These are phyloP conservation scores for cattle (Bos taurus) DNA, from an alignment of 2,113 vertebrate species.

Conservation along the genomic window ARS-UCD2.0 NC_037345.1:22127501-22128000, in stretches of 20 bases:
- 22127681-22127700: not conserved
- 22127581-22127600: not conserved
- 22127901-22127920: not conserved
- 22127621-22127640: not conserved
- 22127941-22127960: not conserved
- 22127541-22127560: not conserved
- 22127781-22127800: not conserved
- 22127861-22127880: not conserved
- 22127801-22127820: not conserved
- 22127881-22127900: not conserved
- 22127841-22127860: not conserved
- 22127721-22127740: not conserved
- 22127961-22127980: not conserved
- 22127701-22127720: not conserved
- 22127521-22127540: not conserved
- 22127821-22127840: not conserved
- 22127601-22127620: not conserved
- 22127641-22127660: not conserved
- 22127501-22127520: not conserved
- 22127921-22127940: not conserved
- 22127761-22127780: not conserved
- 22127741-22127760: not conserved
- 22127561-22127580: not conserved
- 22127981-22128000: not conserved
- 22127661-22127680: not conserved